A percentile compares a stretch with the other conserved stretches of the same genome.
Conservation (phyloP, 2,888 invertebrate species). For the Lissocephala sabroskyi region DNA sequence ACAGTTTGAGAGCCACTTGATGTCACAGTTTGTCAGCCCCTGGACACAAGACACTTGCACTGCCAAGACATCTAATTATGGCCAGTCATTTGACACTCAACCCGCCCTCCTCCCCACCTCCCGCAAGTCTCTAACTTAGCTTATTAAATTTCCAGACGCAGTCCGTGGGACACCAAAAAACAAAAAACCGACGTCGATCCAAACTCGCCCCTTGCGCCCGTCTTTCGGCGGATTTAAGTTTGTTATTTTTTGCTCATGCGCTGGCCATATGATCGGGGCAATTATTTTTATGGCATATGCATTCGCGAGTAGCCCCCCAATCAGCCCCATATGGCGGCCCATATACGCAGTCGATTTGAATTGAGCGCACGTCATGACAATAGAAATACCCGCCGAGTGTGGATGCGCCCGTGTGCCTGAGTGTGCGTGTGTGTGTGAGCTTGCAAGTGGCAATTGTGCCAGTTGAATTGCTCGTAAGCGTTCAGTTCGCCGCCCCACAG, state of each 20-base stretch:
- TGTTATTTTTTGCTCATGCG: slow-evolving; percentile 43
- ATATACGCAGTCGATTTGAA: too few species aligned
- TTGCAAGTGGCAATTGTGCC: slow-evolving; percentile 24
- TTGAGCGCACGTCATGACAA: slow-evolving; percentile 49
- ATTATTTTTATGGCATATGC: slow-evolving; percentile 37
- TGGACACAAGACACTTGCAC: background rate
- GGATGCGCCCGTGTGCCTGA: slow-evolving; percentile 10
- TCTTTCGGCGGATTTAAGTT: slow-evolving; percentile 5
- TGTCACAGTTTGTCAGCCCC: too few species aligned
- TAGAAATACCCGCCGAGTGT: slow-evolving; percentile 14
- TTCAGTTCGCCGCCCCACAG: slow-evolving; percentile 16
- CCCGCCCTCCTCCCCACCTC: too few species aligned
- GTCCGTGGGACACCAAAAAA: background rate
- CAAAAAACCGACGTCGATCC: background rate
- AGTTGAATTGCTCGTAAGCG: slow-evolving; percentile 39
- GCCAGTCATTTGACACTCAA: background rate
- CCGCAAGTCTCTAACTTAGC: background rate
- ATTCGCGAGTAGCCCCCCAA: slow-evolving; percentile 3
- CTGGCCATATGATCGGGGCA: slow-evolving; percentile 52
- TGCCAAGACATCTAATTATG: too few species aligned
- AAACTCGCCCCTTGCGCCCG: too few species aligned
- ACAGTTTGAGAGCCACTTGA: slow-evolving; percentile 33
- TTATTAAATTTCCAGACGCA: slow-evolving; percentile 1
- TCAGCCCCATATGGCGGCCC: too few species aligned
- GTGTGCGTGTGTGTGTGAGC: slow-evolving; percentile 9